A percentile compares a stretch with the other conserved stretches of the same genome.
Conservation (phyloP, 2,888 invertebrate genomes). For the Reticulitermes lucifugus region DNA sequence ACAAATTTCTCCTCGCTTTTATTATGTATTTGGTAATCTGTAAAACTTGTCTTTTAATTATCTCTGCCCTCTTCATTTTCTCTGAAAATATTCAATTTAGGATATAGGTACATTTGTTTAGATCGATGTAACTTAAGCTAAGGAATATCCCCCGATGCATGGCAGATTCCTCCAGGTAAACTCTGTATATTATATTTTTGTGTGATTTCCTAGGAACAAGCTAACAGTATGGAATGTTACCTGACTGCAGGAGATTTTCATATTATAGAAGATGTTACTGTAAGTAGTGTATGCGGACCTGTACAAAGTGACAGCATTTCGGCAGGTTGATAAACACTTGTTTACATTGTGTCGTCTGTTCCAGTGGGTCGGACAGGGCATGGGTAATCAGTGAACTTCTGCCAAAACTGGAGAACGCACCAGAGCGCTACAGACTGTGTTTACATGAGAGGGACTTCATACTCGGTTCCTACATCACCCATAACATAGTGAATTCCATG, state of each 20-base stretch:
- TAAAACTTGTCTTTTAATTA: no score
- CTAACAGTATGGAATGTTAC: no score
- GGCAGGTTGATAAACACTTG: not conserved
- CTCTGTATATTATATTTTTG: no score
- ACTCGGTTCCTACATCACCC: conserved; percentile 54
- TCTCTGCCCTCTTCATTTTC: no score
- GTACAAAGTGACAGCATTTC: not conserved
- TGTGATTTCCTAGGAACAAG: no score
- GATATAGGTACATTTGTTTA: no score
- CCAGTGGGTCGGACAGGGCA: conserved; percentile 55
- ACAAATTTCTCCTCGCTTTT: no score
- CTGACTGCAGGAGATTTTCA: not conserved
- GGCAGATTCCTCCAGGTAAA: no score
- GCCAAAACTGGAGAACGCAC: conserved; percentile 54
- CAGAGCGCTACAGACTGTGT: conserved; percentile 53
- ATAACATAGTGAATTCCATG: conserved; percentile 55
- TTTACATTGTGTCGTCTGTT: conserved; percentile 47
- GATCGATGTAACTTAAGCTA: no score
- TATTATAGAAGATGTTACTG: not conserved
- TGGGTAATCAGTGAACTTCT: conserved; percentile 55
- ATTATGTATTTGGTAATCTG: no score
- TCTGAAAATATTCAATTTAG: no score
- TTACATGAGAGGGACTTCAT: conserved; percentile 56
- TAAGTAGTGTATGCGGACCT: not conserved
- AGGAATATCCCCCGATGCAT: no score